phyloP scores from a whole-genome alignment of 2,113 vertebrate species.

The Tetraodon nigroviridis region DNA sequence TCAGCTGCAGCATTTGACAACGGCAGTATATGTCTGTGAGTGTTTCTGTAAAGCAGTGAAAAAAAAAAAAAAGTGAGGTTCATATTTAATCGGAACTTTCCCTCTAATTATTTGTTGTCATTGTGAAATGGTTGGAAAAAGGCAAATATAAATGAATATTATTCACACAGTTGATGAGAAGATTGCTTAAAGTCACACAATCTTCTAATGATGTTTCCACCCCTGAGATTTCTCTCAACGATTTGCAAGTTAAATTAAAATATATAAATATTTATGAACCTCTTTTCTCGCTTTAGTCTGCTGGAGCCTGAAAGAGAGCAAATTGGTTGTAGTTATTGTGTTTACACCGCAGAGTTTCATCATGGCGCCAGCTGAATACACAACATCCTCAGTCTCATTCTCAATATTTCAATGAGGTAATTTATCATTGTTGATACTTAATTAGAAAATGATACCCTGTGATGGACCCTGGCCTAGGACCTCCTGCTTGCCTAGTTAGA shows the following conservation, averaged over 20 bases:
- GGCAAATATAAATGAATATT: slow-evolving; percentile 9
- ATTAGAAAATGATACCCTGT: no score
- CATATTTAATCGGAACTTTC: not conserved
- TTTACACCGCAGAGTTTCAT: slow-evolving; percentile 1
- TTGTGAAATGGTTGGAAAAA: slow-evolving; percentile 1
- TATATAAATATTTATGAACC: slow-evolving; percentile 38
- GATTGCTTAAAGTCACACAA: slow-evolving; percentile 10
- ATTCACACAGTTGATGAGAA: slow-evolving; percentile 16
- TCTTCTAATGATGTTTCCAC: slow-evolving; percentile 38
- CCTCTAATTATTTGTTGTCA: not conserved
- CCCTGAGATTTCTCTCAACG: slow-evolving; percentile 7
- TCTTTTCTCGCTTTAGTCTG: slow-evolving; percentile 13
- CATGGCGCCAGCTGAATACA: not conserved
- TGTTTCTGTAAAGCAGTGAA: no score
- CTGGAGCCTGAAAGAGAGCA: not conserved
- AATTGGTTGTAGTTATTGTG: slow-evolving; percentile 15
- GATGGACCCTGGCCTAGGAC: no score
- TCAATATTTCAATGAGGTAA: not conserved
- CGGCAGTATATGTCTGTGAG: no score
- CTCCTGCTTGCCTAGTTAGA: no score
- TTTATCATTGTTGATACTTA: not conserved
- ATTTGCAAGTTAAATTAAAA: slow-evolving; percentile 20
- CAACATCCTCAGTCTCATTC: not conserved
- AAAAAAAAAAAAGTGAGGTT: not conserved
- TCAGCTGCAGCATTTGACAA: no score